Base-by-base conservation (phyloP, 2,888 invertebrate species). In the Eumerus sabulonum region DNA sequence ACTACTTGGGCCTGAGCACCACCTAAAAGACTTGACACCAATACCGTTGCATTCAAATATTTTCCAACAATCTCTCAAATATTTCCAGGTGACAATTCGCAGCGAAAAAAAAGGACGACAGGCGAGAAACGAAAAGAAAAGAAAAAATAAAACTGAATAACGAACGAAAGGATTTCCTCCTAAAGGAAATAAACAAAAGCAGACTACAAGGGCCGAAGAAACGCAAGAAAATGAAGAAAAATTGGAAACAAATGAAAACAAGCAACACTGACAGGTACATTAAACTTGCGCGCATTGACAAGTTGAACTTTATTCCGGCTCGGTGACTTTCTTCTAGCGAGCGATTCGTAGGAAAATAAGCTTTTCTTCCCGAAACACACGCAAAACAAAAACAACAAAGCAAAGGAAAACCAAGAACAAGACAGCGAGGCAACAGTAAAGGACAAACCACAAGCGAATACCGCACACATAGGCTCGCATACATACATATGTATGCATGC, bases 231-330 rank as follows among this genome's bases (percentile, higher is more conserved):
- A 47, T 50, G 44, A 53, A 51, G 53, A 68, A 74, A 50, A 38
- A 42, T 64, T 53, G 12, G 51, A 73, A 57, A 19, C 45, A 51
- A 51, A 72, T 71, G 63, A 71, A 64, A 44, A 73, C 47, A 77
- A 73, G 63, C 12, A 79, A 63, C 57, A 62, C 68, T 79, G 79
- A 79, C 79, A 79, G 79, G 74, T 79, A 64, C 54, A 73, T 50
- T 73, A 68, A 68, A 74, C 79, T 64, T 79, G 79, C 79, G 79
- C 79, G 57, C 45, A 56, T 64, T 45, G 54, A 53, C 68, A 68
- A 74, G 64, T 74, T 74, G 79, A 77, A 77, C 77, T 77, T 77
- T 73, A 79, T 79, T 64, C 74, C 68, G 74, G 79, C 74, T 68
- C 60, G 53, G 54, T 74, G 79, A 73, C 67, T 73, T 79, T 56